phyloP scores from a whole-genome alignment of 1,140 invertebrate species.

The Gyrodactylus bullatarudis region DNA sequence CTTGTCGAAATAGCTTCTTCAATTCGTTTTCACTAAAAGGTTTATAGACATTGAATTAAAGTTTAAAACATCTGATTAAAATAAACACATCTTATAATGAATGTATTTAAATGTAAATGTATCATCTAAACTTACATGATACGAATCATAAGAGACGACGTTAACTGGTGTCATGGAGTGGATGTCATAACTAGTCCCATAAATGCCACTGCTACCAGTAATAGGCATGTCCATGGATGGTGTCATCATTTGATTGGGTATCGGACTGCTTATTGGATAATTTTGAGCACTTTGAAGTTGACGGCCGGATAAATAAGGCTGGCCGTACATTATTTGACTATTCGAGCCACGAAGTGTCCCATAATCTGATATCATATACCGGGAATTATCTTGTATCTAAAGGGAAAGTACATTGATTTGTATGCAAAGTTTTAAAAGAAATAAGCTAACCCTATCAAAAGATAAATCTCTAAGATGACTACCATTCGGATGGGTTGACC shows the following conservation, averaged over 20 bases:
- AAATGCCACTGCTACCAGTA: not conserved
- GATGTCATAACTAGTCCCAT: not conserved
- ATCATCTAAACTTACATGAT: not conserved
- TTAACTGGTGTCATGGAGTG: not conserved
- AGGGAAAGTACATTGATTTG: not conserved
- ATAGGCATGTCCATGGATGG: not conserved
- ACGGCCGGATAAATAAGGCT: not conserved
- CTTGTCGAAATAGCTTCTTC: too few relatives aligned
- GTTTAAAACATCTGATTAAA: too few relatives aligned
- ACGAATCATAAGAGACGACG: not conserved
- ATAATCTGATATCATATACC: not conserved
- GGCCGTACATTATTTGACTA: not conserved
- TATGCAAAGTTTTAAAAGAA: too few relatives aligned
- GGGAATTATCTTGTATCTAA: not conserved
- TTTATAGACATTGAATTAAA: too few relatives aligned
- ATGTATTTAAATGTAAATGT: too few relatives aligned
- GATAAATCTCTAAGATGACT: too few relatives aligned
- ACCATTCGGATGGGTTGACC: too few relatives aligned
- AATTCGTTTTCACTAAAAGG: too few relatives aligned
- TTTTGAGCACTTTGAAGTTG: not conserved
- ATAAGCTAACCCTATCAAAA: too few relatives aligned
- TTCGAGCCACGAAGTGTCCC: not conserved
- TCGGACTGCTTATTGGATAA: not conserved
- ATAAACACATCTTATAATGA: too few relatives aligned
- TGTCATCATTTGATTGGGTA: not conserved